Evolutionary conservation across 1,140 invertebrate species (phyloP), one percentile per base, ranked within the genome.

Genomic region (Trissolcus basalis): DNA sequence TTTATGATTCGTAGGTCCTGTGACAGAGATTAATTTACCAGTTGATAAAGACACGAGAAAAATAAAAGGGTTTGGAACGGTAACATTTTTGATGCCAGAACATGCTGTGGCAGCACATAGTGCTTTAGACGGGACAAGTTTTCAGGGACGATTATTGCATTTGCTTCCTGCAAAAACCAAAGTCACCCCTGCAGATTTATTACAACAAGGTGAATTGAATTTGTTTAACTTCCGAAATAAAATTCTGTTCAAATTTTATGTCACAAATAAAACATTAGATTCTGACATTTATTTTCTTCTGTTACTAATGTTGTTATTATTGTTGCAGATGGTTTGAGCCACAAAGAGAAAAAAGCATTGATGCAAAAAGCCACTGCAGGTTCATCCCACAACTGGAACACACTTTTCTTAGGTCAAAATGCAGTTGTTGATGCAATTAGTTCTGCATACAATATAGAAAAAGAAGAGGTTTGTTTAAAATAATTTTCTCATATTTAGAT

Each of bases 31-130:
- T 0, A 93, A 93, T 86, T 89, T 99, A 78, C 97, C 98, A 0
- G 91, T 99, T 55, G 98, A 99, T 86, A 91, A 90, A 69, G 81
- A 92, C 2, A 95, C 94, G 0, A 93, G 96, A 47, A 93, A 95
- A 86, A 90, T 93, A 0, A 99, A 99, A 90, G 98, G 98, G 2
- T 99, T 98, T 89, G 98, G 95, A 0, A 93, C 94, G 2, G 91
- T 99, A 0, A 97, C 96, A 0, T 99, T 94, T 86, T 88, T 99
- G 82, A 94, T 99, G 90, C 97, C 98, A 0, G 97, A 99, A 86
- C 94, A 99, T 89, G 98, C 98, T 0, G 91, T 96, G 0, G 93
- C 92, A 82, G 98, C 98, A 0, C 98, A 94, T 81, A 90, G 91
- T 12, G 92, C 93, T 80, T 88, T 99, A 1, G 97, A 99, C 89